A percentile compares a stretch with the other conserved stretches of the same genome.
These are phyloP conservation scores for Shargacucullia verbasci DNA, from an alignment of 2,888 invertebrate genomes.

Conservation along the genomic window DNA sequence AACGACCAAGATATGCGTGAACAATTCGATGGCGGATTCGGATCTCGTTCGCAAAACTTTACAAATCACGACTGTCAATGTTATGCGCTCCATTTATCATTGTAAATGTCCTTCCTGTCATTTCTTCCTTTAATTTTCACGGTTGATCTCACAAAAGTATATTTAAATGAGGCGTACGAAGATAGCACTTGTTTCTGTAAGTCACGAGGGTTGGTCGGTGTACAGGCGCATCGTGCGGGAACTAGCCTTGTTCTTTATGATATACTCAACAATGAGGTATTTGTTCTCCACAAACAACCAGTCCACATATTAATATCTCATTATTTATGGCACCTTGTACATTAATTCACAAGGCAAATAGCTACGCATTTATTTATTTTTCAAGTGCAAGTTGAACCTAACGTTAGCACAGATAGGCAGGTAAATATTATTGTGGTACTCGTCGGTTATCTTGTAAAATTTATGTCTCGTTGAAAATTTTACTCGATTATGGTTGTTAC, in stretches of 20 bases:
- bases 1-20: conserved; percentile 4
- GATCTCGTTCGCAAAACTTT: conserved; percentile 18
- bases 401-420: conserved; percentile 6
- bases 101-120: conserved; percentile 52
- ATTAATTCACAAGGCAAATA: conserved; percentile 52
- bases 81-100: conserved; percentile 42
- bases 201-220: conserved; percentile 56
- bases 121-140: conserved; percentile 55
- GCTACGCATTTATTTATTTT: conserved; percentile 40
- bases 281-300: conserved; percentile 58
- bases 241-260: conserved; percentile 60
- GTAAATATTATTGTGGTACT: conserved; percentile 31
- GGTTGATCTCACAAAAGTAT: conserved; percentile 50
- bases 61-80: conserved; percentile 42
- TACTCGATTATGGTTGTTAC: conserved; percentile 11
- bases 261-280: conserved; percentile 56
- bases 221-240: conserved; percentile 52
- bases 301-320: conserved; percentile 53
- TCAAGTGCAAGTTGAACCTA: conserved; percentile 45
- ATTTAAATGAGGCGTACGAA: conserved; percentile 50
- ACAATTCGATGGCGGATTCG: conserved; percentile 25
- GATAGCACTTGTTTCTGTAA: conserved; percentile 42
- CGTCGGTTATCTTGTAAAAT: conserved; percentile 11
- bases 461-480: conserved; percentile 2
- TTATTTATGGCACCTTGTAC: conserved; percentile 60